These are phyloP conservation scores for Biston stratarius DNA, from an alignment of 2,888 invertebrate species.

Conservation along the genomic window DNA sequence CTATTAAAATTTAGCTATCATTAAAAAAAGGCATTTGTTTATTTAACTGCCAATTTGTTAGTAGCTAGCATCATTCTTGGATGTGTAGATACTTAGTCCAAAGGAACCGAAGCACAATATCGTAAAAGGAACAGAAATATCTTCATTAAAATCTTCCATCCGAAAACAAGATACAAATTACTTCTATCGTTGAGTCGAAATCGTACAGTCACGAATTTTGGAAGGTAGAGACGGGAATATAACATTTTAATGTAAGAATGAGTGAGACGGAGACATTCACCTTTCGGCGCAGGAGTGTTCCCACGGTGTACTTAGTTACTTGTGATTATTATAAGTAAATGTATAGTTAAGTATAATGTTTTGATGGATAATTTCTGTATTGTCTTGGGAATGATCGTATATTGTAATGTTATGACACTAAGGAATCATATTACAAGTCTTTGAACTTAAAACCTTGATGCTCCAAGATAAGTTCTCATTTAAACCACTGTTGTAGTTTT, in stretches of 20 bases:
- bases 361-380: slow-evolving; percentile 38
- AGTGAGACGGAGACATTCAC: slow-evolving; percentile 48
- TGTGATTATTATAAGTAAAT: slow-evolving; percentile 48
- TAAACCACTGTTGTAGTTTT: no score
- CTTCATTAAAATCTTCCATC: slow-evolving; percentile 59
- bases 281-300: slow-evolving; percentile 59
- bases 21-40: no score
- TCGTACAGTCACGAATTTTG: slow-evolving; percentile 77
- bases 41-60: background rate
- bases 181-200: slow-evolving; percentile 63
- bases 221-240: slow-evolving; percentile 51
- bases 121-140: slow-evolving; percentile 44
- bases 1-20: no score
- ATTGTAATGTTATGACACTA: slow-evolving; percentile 11
- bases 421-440: background rate
- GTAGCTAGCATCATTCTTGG: background rate
- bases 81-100: background rate
- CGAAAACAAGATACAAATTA: slow-evolving; percentile 64
- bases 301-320: slow-evolving; percentile 62
- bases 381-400: slow-evolving; percentile 35
- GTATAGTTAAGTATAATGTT: slow-evolving; percentile 26
- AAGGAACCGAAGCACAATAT: slow-evolving; percentile 2
- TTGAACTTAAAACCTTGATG: background rate
- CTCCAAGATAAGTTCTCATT: background rate
- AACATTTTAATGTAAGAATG: slow-evolving; percentile 19